These are phyloP conservation scores for Dolichopus griseipennis DNA, from an alignment of 2,888 invertebrate genomes.

Conservation along the genomic window DNA sequence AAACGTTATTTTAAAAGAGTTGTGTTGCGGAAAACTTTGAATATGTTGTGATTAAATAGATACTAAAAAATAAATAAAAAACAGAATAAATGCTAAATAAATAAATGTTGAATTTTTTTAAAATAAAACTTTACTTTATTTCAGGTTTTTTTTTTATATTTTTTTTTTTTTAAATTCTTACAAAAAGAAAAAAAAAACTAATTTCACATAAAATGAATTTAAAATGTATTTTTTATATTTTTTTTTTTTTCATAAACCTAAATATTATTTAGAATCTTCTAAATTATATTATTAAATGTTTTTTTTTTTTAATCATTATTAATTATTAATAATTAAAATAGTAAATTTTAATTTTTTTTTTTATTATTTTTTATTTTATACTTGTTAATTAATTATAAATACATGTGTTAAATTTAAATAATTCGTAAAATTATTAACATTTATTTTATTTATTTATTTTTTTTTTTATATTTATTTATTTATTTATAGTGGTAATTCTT, in stretches of 20 bases:
- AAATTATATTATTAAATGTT: not conserved
- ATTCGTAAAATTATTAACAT: conserved; percentile 1
- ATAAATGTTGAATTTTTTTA: too few relatives aligned
- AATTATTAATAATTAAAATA: too few relatives aligned
- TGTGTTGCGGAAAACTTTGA: too few relatives aligned
- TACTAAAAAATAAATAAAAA: too few relatives aligned
- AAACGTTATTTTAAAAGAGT: too few relatives aligned
- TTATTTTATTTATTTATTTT: not conserved
- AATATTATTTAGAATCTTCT: not conserved
- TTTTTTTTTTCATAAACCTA: not conserved
- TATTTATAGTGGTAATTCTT: not conserved
- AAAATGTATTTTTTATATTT: not conserved
- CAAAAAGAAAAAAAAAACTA: conserved; percentile 4
- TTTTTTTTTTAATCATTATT: not conserved
- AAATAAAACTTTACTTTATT: conserved; percentile 4
- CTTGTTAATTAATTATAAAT: not conserved
- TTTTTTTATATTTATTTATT: too few relatives aligned
- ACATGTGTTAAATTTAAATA: not conserved
- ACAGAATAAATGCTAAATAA: too few relatives aligned
- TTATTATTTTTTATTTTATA: not conserved
- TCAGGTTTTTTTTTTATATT: not conserved
- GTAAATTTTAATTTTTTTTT: too few relatives aligned
- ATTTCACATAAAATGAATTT: not conserved
- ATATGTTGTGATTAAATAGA: too few relatives aligned
- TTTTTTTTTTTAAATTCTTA: not conserved